Evolutionary conservation across 2,113 vertebrate species (phyloP), one percentile per base, ranked within the genome.

Genomic region (Chaenocephalus aceratus): DNA sequence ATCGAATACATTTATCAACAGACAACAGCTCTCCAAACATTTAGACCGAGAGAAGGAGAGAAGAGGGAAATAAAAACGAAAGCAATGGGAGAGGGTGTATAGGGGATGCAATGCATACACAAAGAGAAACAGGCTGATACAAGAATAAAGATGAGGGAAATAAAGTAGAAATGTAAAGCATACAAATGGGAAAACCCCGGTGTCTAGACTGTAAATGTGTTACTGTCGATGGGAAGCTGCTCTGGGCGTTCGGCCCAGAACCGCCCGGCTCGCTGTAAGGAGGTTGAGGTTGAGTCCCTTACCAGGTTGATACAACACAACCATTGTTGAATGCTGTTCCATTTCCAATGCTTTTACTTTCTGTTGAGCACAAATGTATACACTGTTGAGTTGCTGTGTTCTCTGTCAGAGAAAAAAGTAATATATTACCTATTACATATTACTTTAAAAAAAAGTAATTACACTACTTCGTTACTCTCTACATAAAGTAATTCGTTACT

Each of bases 191-290:
- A 82, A 82, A 88, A 87, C 26, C 26, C 26, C 26, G 2, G 26
- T 26, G 26, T 26, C 26, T 3, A 26, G 26, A 26, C 26, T 26
- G 26, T 26, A 26, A 26, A 26, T 26, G 74, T 62, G 86, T 91
- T 76, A 89, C 81, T 83, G 75, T 84, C 30, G 30, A 34, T 84
- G 64, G 70, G 77, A 80, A 90, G 86, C 64, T 72, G 70, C 79
- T 83, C 76, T 82, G 82, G 84, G 84, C 79, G 4, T 70, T 53
- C 34, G 85, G 86, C 85, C 91, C 80, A 80, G 76, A 62, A 44
- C 23, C 72, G 68, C 61, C 79, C 73, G 15, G 53, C 64, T 86
- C 58, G 75, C 67, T 78, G 51, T 67, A 56, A 60, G 54, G 77
- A 51, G 23, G 59, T 51, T 73, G 63, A 83, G 70, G 59, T 51